Evolutionary conservation across 2,797 vertebrate genomes (phyloP), one percentile per base, ranked within the genome.

Genomic region (Pteronotus mesoamericanus): DNA sequence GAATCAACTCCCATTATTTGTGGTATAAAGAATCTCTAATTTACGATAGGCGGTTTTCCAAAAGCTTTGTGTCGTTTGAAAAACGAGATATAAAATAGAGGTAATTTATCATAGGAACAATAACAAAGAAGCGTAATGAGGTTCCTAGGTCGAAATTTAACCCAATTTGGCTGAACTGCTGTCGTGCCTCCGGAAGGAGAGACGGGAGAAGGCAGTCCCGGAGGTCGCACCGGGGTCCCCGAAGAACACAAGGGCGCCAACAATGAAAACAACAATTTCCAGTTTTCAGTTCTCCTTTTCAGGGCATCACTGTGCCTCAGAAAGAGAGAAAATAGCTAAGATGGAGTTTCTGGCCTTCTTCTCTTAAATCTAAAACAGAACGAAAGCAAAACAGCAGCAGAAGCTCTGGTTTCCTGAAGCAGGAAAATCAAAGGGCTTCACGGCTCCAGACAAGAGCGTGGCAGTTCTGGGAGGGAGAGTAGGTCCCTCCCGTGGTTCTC

Each of bases 21-120:
- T n/a, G 84, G 75, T 12, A 59, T n/a, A 55, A 93, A 85, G 69
- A 57, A 15, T 16, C 44, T 84, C 72, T 59, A 11, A 39, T 83
- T 46, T 59, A 64, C 57, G 68, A 51, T 3, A 18, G 6, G 19
- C 55, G 1, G 21, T 48, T 86, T 86, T 77, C 44, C 18, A 18
- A 80, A 69, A 18, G 44, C 5, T 44, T 37, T 86, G 64, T 64
- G 59, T 86, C 6, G 42, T 83, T 87, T 95, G 59, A 39, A 91
- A 80, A 55, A 39, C 9, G 46, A 80, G 42, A 53, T 29, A 16
- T 7, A 26, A 93, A 88, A 10, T 3, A 75, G 59, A 95, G 72
- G 59, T 1, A 34, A 42, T 69, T 93, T 91, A 21, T 86, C 46
- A 3, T 1, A 32, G 74, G 89, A 83, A 95, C 26, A 48, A 5